These are phyloP conservation scores for Gonatopus flavifemur DNA, from an alignment of 1,140 invertebrate species.

Conservation along the genomic window DNA sequence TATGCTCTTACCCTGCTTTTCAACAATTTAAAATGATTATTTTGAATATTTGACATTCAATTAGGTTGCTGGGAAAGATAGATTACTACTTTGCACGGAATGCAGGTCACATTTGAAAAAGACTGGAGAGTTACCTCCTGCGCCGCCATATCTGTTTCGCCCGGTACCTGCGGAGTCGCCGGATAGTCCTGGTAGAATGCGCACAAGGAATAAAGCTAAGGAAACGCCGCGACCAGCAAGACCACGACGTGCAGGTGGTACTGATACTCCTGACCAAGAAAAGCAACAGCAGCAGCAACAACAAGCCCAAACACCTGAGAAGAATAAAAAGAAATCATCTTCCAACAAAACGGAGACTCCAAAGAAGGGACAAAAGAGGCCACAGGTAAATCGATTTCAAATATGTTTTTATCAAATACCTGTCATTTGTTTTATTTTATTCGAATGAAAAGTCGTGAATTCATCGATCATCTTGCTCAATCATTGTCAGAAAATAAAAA, in stretches of 20 bases:
- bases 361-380: constrained; percentile 74
- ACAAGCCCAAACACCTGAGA: constrained; percentile 54
- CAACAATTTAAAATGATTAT: constrained; percentile 60
- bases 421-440: too few relatives aligned
- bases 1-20: constrained; percentile 43
- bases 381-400: too few relatives aligned
- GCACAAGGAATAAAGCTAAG: constrained; percentile 83
- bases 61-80: constrained; percentile 79
- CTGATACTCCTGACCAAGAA: constrained; percentile 73
- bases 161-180: constrained; percentile 73
- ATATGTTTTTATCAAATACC: too few relatives aligned
- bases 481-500: too few relatives aligned
- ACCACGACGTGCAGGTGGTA: constrained; percentile 66
- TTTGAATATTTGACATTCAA: too few relatives aligned
- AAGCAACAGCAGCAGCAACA: constrained; percentile 52
- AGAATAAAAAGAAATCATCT: constrained; percentile 66
- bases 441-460: too few relatives aligned
- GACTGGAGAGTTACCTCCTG: constrained; percentile 75
- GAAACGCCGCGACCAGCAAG: constrained; percentile 69
- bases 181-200: constrained; percentile 83
- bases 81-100: constrained; percentile 76
- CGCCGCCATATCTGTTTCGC: constrained; percentile 70
- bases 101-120: constrained; percentile 82
- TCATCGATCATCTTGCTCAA: too few relatives aligned
- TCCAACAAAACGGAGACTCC: constrained; percentile 68